Conservation (phyloP, 1,140 invertebrate genomes). For the Drusus annulatus region DNA sequence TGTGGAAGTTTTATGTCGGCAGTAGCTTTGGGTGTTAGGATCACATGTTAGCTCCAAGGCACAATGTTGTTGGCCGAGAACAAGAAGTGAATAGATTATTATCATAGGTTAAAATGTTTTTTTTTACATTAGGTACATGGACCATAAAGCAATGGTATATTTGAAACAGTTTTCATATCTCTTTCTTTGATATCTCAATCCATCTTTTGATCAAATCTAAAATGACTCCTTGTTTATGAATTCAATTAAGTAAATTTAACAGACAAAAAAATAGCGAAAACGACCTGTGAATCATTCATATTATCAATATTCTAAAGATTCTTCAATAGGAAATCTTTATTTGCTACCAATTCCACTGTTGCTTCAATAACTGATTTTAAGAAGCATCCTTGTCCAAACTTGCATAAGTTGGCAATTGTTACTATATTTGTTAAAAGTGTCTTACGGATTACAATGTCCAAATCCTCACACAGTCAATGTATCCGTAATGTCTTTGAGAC, state of each 20-base stretch:
- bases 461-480: slow-evolving; percentile 53
- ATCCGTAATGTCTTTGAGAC: slow-evolving; percentile 38
- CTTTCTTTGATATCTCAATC: background rate
- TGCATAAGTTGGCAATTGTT: no score
- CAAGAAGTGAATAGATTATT: slow-evolving; percentile 10
- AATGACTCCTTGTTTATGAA: no score
- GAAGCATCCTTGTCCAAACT: no score
- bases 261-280: no score
- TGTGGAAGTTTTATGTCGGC: background rate
- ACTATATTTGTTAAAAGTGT: slow-evolving; percentile 39
- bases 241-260: no score
- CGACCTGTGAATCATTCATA: no score
- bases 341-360: no score
- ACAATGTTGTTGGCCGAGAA: background rate
- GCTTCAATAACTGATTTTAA: no score
- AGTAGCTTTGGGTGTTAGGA: background rate
- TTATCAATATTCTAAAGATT: no score
- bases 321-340: no score
- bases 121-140: slow-evolving; percentile 8
- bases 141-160: background rate
- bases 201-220: no score
- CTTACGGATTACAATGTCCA: slow-evolving; percentile 52
- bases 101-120: background rate
- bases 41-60: background rate
- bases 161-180: no score